Percentiles rank a stretch among this genome's conserved stretches.
Conservation (phyloP, 2,888 invertebrate species). For the Cinara cedri region DNA sequence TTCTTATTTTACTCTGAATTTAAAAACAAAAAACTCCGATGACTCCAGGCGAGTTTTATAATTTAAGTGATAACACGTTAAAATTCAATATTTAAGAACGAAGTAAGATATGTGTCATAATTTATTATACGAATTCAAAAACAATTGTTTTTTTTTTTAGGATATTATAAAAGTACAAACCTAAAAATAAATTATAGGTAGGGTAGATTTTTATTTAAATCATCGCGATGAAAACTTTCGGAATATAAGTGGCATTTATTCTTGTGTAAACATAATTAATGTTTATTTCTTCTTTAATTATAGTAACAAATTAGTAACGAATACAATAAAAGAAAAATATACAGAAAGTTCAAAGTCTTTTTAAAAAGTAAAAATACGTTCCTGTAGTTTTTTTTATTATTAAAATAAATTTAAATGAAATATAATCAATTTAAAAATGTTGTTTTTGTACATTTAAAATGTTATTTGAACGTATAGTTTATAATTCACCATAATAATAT, state of each 20-base stretch:
- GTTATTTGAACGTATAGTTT: not conserved
- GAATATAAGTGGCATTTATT: conserved; percentile 6
- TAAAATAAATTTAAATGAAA: conserved; percentile 4
- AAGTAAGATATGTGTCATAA: no score
- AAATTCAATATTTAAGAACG: no score
- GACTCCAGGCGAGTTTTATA: no score
- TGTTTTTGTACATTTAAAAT: not conserved
- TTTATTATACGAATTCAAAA: no score
- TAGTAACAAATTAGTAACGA: conserved; percentile 41
- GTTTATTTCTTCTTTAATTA: conserved; percentile 39
- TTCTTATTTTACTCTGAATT: no score
- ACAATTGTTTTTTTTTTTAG: no score
- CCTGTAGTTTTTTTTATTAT: not conserved
- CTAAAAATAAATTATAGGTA: no score
- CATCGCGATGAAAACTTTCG: not conserved
- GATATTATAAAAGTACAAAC: no score
- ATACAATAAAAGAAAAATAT: not conserved
- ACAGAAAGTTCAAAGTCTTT: conserved; percentile 15
- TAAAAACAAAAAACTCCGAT: no score
- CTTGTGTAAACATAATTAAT: conserved; percentile 30
- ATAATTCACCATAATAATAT: no score
- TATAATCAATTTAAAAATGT: conserved; percentile 20
- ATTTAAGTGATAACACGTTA: no score
- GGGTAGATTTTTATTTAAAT: no score
- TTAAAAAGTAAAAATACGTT: conserved; percentile 37